These are phyloP conservation scores for Lithophane socia DNA, from an alignment of 2,888 invertebrate genomes.

Conservation along the genomic window DNA sequence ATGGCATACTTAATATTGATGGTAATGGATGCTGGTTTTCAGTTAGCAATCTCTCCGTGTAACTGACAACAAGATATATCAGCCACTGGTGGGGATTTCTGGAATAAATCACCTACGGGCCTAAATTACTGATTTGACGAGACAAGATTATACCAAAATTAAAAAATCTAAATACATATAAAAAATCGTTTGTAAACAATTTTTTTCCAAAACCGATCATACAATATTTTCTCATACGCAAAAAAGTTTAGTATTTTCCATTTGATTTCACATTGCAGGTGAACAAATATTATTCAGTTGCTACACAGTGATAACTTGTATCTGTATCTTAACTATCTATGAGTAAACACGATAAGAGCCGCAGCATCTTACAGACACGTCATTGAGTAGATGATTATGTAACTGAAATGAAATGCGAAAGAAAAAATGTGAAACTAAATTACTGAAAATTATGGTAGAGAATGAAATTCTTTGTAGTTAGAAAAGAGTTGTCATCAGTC, in stretches of 20 bases:
- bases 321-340: conserved; percentile 54
- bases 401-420: conserved; percentile 23
- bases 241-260: conserved; percentile 1
- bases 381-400: conserved; percentile 46
- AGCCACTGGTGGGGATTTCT: no score
- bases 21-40: no score
- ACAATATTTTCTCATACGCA: neutral
- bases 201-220: neutral
- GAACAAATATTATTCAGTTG: conserved; percentile 54
- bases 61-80: neutral
- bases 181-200: neutral
- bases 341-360: conserved; percentile 58
- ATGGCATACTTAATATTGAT: no score
- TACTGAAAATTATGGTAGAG: no score
- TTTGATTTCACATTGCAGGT: conserved; percentile 18
- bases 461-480: no score
- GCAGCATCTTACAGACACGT: conserved; percentile 58
- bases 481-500: no score
- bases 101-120: neutral
- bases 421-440: neutral
- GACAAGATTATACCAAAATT: neutral
- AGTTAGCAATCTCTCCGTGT: no score
- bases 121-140: neutral
- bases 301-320: conserved; percentile 49
- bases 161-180: neutral